phyloP scores from a whole-genome alignment of 2,888 invertebrate genomes.

The Crioceris asparagi region DNA sequence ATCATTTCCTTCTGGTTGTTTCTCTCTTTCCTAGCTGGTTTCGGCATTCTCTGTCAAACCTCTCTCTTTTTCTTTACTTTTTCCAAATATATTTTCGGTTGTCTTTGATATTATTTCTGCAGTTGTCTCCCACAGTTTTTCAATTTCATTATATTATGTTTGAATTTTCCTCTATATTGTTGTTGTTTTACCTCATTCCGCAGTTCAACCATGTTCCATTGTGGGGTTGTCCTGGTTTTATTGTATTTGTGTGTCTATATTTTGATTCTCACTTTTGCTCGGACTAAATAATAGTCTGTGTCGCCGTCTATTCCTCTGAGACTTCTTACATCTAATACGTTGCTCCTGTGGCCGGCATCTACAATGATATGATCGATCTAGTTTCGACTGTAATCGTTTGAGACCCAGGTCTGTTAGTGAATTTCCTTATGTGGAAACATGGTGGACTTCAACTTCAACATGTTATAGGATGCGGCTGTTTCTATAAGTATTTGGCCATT shows the following conservation, averaged over 20 bases:
- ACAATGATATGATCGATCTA: background rate
- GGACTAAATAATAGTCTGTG: too few relatives aligned
- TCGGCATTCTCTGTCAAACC: background rate
- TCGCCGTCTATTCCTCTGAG: too few relatives aligned
- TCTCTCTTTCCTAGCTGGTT: background rate
- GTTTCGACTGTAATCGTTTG: background rate
- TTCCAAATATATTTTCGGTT: background rate
- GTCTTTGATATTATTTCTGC: background rate
- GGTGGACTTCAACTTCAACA: too few relatives aligned
- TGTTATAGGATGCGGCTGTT: too few relatives aligned
- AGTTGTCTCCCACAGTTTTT: background rate
- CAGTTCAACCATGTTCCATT: background rate
- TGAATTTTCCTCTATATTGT: background rate
- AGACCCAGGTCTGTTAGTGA: background rate
- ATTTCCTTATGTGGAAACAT: background rate
- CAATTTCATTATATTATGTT: background rate
- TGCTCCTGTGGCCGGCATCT: too few relatives aligned
- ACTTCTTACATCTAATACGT: too few relatives aligned
- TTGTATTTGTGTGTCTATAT: background rate
- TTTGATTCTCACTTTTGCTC: background rate
- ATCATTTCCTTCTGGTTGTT: background rate
- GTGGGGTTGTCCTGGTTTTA: background rate
- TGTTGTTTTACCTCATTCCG: background rate
- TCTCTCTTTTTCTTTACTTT: too few relatives aligned
- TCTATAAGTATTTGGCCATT: too few relatives aligned